Evolutionary conservation across 2,113 vertebrate genomes (phyloP).

Genomic region (Propithecus coquereli): DNA sequence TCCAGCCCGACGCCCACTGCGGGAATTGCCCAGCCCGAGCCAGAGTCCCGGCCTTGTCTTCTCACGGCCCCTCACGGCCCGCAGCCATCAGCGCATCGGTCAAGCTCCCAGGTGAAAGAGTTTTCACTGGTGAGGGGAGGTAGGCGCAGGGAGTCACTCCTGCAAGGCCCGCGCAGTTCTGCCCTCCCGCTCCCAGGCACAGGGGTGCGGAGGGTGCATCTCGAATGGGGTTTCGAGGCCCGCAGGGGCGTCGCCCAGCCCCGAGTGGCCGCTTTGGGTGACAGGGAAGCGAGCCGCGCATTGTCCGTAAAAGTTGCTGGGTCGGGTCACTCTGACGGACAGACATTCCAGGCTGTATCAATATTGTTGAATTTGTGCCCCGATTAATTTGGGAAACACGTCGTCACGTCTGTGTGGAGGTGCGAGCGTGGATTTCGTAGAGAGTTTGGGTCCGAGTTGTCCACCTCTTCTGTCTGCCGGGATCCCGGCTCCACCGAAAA

Average conservation of each 20-base stretch:
- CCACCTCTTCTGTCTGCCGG: neutral
- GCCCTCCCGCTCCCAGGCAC: neutral
- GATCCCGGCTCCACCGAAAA: neutral
- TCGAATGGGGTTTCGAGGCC: neutral
- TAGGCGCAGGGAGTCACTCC: neutral
- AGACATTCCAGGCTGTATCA: neutral
- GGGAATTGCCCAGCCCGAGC: neutral
- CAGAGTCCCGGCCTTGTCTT: neutral
- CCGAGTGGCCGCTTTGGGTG: neutral
- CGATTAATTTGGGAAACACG: neutral
- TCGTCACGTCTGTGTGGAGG: too few species aligned
- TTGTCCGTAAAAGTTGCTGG: neutral
- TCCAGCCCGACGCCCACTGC: neutral
- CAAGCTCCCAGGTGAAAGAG: neutral
- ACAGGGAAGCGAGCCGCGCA: fast-evolving
- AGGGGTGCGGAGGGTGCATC: neutral
- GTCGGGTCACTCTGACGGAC: neutral
- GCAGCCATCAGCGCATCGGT: neutral
- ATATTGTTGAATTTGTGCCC: neutral
- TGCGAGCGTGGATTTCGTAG: neutral
- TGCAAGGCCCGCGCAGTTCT: too few species aligned
- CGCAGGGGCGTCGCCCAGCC: neutral
- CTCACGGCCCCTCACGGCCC: fast-evolving
- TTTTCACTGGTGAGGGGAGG: neutral
- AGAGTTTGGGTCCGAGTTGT: neutral